Evolutionary conservation across 2,888 invertebrate genomes (phyloP), one percentile per base, ranked within the genome.

Genomic region (Pandemis corylana): DNA sequence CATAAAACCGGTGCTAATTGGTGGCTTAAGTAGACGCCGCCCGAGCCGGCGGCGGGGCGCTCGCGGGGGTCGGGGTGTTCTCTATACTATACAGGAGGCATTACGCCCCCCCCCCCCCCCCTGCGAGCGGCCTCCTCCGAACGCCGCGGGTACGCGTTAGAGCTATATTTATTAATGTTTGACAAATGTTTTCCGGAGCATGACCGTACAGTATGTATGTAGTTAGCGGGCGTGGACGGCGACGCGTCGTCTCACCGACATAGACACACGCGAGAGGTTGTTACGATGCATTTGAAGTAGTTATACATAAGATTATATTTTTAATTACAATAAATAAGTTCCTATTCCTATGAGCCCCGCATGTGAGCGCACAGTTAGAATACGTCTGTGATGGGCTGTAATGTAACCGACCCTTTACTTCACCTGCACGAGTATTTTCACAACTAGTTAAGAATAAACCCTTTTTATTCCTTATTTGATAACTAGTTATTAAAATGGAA

Each of bases 1-100:
- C 68, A 62, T n/a, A 9, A 53, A 28, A 51, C 74, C 51, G 74
- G 74, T 74, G 74, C 74, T 74, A 74, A 68, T 20, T 49, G 69
- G 13, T 74, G 42, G 74, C 74, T 65, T 74, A 56, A 2, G 28
- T 36, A 36, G 28, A 2, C 28, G 28, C 28, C 28, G 28, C 28
- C 1, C 28, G 28, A 2, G 28, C 28, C 28, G 28, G 28, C 28
- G 28, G 28, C 28, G 28, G 28, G 4, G 28, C 2, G 3, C 28
- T 2, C 28, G 28, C 28, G 28, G 2, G 28, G 20, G 20, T 20
- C 28, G 28, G 28, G 28, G 28, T n/a, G 28, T 1, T 36, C 28
- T 36, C 28, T 36, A 36, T 20, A 20, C 20, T 0, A 20, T n/a
- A n/a, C n/a, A n/a, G n/a, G 20, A 20, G 20, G 20, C 28, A 2